These are phyloP conservation scores for Silurus meridionalis DNA, from an alignment of 2,113 vertebrate genomes.

Conservation along the genomic window DNA sequence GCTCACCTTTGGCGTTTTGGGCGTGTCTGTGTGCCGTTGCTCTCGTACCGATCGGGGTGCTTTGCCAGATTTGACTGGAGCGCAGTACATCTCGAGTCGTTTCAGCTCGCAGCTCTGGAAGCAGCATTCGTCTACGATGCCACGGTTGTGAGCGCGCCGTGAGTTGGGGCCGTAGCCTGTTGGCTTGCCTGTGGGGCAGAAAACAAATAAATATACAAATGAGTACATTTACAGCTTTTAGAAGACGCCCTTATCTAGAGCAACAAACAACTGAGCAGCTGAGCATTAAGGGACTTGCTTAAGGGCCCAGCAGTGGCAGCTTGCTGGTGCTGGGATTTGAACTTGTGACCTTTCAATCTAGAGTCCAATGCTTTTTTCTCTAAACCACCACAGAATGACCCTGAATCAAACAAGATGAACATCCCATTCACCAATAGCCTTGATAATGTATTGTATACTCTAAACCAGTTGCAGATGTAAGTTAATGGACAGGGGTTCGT, in stretches of 20 bases:
- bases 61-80: slow-evolving; percentile 88
- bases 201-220: not conserved
- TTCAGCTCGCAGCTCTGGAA: slow-evolving; percentile 97
- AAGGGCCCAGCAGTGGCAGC: too few relatives aligned
- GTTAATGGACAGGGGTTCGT: too few relatives aligned
- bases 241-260: too few relatives aligned
- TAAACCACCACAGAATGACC: not conserved
- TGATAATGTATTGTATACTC: too few relatives aligned
- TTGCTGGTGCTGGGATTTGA: too few relatives aligned
- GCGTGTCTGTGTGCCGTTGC: slow-evolving; percentile 92
- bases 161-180: slow-evolving; percentile 90
- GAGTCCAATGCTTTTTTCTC: too few relatives aligned
- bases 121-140: slow-evolving; percentile 98
- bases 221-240: not conserved
- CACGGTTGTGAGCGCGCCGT: slow-evolving; percentile 84
- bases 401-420: not conserved
- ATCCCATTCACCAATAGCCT: too few relatives aligned
- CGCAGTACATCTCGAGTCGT: slow-evolving; percentile 97
- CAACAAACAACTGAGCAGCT: too few relatives aligned
- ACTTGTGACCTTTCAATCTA: too few relatives aligned
- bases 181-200: slow-evolving; percentile 82
- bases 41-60: slow-evolving; percentile 87
- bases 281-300: too few relatives aligned
- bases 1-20: slow-evolving; percentile 83
- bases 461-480: too few relatives aligned